Evolutionary conservation across 1,140 invertebrate genomes (phyloP).

Genomic region (Catajapyx aquilonaris): DNA sequence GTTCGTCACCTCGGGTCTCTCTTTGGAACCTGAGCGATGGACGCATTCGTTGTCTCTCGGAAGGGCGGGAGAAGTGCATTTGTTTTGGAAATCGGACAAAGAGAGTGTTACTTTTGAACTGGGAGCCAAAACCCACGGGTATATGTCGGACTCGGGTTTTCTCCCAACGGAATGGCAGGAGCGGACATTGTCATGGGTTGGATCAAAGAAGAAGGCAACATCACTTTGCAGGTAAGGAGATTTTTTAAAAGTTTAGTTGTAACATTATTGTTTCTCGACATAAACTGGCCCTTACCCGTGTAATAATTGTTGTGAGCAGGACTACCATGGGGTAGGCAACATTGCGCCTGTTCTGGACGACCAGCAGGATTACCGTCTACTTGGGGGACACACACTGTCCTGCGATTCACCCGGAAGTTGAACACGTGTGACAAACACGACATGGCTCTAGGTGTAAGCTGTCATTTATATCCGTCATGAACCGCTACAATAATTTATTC

Average conservation of each 20-base stretch:
- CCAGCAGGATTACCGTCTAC: conserved; percentile 48
- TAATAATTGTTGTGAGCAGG: conserved; percentile 30
- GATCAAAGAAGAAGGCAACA: conserved; percentile 41
- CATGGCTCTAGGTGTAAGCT: conserved; percentile 39
- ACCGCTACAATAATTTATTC: too few species aligned
- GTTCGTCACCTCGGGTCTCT: too few species aligned
- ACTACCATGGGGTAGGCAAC: conserved; percentile 49
- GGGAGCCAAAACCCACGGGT: conserved; percentile 42
- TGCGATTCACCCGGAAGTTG: conserved; percentile 48
- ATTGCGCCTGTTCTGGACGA: conserved; percentile 42
- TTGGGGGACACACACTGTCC: conserved; percentile 49
- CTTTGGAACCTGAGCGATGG: too few species aligned
- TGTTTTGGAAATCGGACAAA: conserved; percentile 24
- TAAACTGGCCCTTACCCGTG: too few species aligned
- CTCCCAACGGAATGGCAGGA: conserved; percentile 43
- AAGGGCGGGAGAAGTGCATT: conserved; percentile 7
- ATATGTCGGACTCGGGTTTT: conserved; percentile 53
- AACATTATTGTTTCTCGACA: too few species aligned
- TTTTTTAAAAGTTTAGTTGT: too few species aligned
- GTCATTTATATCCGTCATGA: too few species aligned
- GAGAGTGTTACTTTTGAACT: conserved; percentile 38
- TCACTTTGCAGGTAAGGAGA: not conserved
- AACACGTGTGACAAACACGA: conserved; percentile 58
- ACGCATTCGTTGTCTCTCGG: conserved; percentile 10
- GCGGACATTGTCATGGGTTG: conserved; percentile 62